A percentile compares a stretch with the other conserved stretches of the same genome.
phyloP scores from a whole-genome alignment of 2,797 vertebrate genomes.

The Pempheris klunzingeri region DNA sequence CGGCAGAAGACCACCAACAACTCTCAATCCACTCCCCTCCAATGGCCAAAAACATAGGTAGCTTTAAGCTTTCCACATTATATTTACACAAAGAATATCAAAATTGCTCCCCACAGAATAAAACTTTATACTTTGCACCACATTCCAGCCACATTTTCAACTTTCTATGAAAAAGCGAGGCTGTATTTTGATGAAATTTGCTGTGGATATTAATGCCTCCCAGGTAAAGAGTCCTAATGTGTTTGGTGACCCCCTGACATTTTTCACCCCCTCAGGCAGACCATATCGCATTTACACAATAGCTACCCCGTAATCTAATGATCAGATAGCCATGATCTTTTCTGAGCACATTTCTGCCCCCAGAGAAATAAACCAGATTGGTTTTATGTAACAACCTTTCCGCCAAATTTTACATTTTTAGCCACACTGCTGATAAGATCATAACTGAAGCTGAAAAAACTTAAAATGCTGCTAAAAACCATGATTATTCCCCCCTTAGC shows the following conservation, averaged over 20 bases:
- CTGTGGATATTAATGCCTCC: background rate
- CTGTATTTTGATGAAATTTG: background rate
- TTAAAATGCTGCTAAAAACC: background rate
- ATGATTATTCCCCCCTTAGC: background rate
- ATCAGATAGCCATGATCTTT: background rate
- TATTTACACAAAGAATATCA: no score
- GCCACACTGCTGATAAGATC: background rate
- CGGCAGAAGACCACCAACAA: no score
- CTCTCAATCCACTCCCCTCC: no score
- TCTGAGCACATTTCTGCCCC: background rate
- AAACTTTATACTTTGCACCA: no score
- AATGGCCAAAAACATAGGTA: no score
- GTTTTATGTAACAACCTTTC: background rate
- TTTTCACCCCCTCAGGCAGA: background rate
- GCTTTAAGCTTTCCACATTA: no score
- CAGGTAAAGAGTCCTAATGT: background rate
- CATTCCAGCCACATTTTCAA: background rate
- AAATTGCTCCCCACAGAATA: no score
- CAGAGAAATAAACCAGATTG: background rate
- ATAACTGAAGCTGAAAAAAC: background rate
- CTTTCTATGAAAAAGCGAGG: background rate
- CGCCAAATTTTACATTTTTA: background rate
- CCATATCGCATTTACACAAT: background rate
- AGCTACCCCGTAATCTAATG: constrained; percentile 7
- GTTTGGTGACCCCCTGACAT: background rate